Conservation (phyloP, 2,888 invertebrate species). For the Drosophila heteroneura region DNA sequence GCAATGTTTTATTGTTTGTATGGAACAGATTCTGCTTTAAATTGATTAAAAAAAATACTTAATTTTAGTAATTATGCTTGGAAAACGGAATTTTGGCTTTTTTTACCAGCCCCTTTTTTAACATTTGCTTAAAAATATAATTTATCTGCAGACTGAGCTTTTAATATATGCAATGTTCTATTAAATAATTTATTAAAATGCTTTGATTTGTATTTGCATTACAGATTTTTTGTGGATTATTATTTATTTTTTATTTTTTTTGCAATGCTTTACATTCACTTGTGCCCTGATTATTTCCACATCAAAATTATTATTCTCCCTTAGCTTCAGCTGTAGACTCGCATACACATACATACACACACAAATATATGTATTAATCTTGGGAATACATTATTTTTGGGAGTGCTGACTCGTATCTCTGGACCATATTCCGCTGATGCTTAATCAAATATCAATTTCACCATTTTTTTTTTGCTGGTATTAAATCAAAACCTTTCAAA, state of each 20-base stretch:
- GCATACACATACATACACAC: neutral
- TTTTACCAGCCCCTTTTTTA: neutral
- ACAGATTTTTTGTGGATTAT: no score
- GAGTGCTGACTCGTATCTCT: neutral
- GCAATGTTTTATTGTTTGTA: neutral
- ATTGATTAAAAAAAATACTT: neutral
- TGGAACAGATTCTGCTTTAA: neutral
- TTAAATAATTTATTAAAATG: neutral
- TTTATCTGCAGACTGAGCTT: neutral
- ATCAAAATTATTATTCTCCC: no score
- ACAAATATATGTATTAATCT: neutral
- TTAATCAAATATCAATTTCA: conserved; percentile 7
- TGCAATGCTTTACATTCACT: neutral
- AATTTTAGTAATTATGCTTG: neutral
- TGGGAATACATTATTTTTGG: neutral
- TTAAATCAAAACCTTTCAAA: neutral
- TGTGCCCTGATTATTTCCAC: neutral
- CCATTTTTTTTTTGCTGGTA: neutral
- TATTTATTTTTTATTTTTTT: neutral
- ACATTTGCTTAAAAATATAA: neutral
- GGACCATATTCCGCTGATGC: neutral
- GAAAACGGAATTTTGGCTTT: neutral
- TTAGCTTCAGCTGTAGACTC: neutral
- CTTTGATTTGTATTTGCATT: no score
- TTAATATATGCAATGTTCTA: neutral